phyloP scores from a whole-genome alignment of 2,113 vertebrate genomes.

The Sclerurus mexicanus region DNA sequence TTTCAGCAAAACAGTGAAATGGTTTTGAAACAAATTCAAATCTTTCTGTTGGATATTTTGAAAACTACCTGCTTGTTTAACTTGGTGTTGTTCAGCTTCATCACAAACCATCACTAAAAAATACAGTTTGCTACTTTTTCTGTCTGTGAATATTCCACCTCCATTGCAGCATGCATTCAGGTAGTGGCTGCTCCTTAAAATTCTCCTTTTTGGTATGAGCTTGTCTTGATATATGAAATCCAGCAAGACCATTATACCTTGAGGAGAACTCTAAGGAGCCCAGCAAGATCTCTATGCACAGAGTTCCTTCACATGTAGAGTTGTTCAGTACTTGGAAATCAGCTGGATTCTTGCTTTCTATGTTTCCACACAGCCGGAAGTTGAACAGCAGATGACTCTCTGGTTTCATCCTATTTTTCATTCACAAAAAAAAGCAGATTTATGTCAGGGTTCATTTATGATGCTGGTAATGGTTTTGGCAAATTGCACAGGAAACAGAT shows the following conservation, averaged over 20 bases:
- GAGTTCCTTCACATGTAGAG: background rate
- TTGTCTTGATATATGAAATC: background rate
- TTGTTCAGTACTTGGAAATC: background rate
- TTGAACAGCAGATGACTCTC: background rate
- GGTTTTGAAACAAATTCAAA: background rate
- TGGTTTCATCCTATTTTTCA: constrained; percentile 22
- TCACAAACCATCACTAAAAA: background rate
- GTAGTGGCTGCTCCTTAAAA: background rate
- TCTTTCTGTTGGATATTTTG: background rate
- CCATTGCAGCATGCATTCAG: background rate
- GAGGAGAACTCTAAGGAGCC: background rate
- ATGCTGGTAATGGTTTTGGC: background rate
- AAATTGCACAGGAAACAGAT: constrained; percentile 53
- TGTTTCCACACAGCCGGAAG: background rate
- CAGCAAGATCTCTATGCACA: background rate
- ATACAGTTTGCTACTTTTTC: background rate
- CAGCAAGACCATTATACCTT: background rate
- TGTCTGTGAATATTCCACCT: background rate
- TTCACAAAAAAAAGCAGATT: constrained; percentile 33
- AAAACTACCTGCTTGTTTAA: background rate
- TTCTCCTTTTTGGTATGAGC: background rate
- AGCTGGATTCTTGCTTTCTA: background rate
- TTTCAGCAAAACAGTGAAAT: background rate
- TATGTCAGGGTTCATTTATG: background rate
- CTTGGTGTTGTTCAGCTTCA: background rate